Evolutionary conservation across 2,113 vertebrate species (phyloP).

Genomic region (Saccopteryx bilineata): DNA sequence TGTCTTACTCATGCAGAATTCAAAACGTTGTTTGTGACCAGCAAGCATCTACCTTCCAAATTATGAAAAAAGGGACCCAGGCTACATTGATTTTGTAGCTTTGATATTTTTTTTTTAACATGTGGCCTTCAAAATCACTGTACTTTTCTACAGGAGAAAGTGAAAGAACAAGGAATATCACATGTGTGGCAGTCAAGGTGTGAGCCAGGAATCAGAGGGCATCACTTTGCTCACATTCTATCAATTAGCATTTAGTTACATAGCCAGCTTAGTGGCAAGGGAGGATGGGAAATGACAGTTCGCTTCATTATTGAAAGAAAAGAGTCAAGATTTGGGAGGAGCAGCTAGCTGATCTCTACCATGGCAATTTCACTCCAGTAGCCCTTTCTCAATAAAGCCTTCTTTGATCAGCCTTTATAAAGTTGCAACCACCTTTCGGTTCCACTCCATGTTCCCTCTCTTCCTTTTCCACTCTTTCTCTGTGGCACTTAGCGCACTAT

Average conservation of each 20-base stretch:
- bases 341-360: not conserved
- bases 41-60: not conserved
- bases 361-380: conserved; percentile 3
- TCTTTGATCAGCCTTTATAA: not conserved
- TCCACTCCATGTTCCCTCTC: not conserved
- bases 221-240: not conserved
- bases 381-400: not conserved
- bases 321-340: not conserved
- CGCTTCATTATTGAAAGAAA: not conserved
- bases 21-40: not conserved
- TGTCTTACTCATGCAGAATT: not conserved
- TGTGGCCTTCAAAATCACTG: not conserved
- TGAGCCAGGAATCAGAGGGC: not conserved
- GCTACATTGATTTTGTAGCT: not conserved
- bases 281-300: not conserved
- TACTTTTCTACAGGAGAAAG: not conserved
- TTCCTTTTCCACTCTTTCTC: not conserved
- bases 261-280: not conserved
- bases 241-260: not conserved
- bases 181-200: not conserved
- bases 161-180: not conserved
- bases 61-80: not conserved
- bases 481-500: not conserved
- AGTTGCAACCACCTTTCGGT: not conserved
- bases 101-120: not conserved